Evolutionary conservation across 2,113 vertebrate genomes (phyloP), one percentile per base, ranked within the genome.

Genomic region (Corydoras sp.): DNA sequence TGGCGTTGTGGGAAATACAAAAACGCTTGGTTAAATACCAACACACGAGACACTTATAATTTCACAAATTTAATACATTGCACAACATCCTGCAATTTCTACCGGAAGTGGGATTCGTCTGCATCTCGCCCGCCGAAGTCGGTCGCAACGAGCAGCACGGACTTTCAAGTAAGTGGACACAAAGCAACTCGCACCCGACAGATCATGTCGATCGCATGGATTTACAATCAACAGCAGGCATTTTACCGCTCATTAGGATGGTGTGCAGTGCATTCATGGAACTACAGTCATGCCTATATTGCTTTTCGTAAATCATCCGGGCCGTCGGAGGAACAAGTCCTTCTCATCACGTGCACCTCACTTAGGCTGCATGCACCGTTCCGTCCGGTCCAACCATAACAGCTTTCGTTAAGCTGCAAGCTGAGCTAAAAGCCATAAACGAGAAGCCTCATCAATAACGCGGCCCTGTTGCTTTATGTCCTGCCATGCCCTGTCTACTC

Each of bases 191-290:
- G 31, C 30, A 77, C 30, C 60, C 75, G 48, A 70, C 82, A 83
- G 78, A 78, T 78, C 79, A 62, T 72, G 80, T 84, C 66, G 79
- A 61, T 84, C 80, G 80, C 77, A 83, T 73, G 51, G 71, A 81
- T 55, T 79, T 75, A 79, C 77, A 77, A 80, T 71, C 63, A 73
- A 81, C 58, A 74, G 68, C 24, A 82, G 77, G 35, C 76, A 68
- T 74, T 30, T 65, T 58, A 77, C 71, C 32, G 63, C 79, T 24
- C 61, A 78, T 76, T 77, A 76, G 74, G 81, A 79, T 75, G 78
- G 69, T 79, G 76, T 75, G 70, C 77, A 76, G 50, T 74, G 64
- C 68, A 80, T 77, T 66, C 68, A 74, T 73, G 63, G 10, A n/a
- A 10, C 62, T 50, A 63, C 62, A 77, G 35, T 49, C 70, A 81